Evolutionary conservation across 1,140 invertebrate species (phyloP).

Genomic region (Drosophila busckii): DNA sequence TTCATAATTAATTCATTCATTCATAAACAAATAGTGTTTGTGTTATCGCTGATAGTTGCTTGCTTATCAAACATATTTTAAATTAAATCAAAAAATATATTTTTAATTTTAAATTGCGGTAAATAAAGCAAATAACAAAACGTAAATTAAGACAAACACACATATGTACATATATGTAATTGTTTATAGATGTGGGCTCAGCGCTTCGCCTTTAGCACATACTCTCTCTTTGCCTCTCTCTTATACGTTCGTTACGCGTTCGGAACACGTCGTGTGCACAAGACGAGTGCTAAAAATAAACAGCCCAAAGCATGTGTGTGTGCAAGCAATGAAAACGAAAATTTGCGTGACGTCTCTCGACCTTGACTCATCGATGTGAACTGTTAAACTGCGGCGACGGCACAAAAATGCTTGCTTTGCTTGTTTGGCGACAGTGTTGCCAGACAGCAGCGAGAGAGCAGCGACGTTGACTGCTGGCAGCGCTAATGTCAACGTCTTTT

Average conservation of each 20-base stretch:
- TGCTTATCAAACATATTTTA: too few species aligned
- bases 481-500: conserved; percentile 46
- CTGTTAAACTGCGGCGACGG: conserved; percentile 65
- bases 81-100: too few species aligned
- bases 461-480: conserved; percentile 14
- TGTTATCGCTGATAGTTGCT: too few species aligned
- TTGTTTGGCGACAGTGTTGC: conserved; percentile 35
- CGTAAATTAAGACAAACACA: too few species aligned
- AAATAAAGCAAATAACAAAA: too few species aligned
- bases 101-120: too few species aligned
- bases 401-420: conserved; percentile 28
- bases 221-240: conserved; percentile 15
- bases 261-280: conserved; percentile 33
- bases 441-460: conserved; percentile 35
- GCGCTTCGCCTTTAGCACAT: too few species aligned
- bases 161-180: too few species aligned
- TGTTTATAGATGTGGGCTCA: too few species aligned
- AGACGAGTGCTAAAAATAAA: conserved; percentile 62
- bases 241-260: conserved; percentile 37
- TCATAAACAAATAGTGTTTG: too few species aligned
- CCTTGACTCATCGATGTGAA: conserved; percentile 79
- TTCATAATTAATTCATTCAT: too few species aligned
- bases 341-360: conserved; percentile 79
- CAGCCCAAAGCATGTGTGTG: conserved; percentile 42
- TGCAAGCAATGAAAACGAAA: conserved; percentile 78